Evolutionary conservation across 1,140 invertebrate genomes (phyloP), one percentile per base, ranked within the genome.

Genomic region (Colletes latitarsis): DNA sequence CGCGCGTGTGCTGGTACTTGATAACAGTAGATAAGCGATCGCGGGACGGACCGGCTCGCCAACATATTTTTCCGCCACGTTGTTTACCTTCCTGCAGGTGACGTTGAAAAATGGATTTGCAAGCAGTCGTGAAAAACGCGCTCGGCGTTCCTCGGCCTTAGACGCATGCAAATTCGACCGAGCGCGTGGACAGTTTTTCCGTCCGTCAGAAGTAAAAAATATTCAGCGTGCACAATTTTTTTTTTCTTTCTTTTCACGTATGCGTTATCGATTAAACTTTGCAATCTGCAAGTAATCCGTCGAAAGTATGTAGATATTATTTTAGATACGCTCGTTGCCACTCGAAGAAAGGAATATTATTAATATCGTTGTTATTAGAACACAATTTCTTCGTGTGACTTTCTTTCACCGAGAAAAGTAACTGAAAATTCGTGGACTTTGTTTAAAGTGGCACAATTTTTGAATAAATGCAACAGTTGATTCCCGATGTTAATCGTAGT

Each of bases 11-110:
- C 21, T 19, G 46, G n/a, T 57, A 30, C 57, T 30, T 49, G 84
- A 87, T 85, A 83, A 83, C 73, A 74, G 43, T n/a, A 62, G 77
- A 80, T 78, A 87, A 86, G 72, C 62, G 75, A 67, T 79, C 21
- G 39, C 46, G 67, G 30, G 49, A 66, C 30, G 41, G 70, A 10
- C 41, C 39, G 19, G 19, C 41, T 19, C 57, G 64, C 53, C 70
- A 15, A 12, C 41, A 63, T 52, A 70, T 78, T 60, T 39, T 21
- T 14, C 52, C 19, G 10, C 6, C 8, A 52, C 39, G 63, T 68
- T 76, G 74, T 71, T 70, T 55, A 64, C 69, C 77, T 66, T 57
- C 60, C 12, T 4, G 49, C 19, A 10, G 69, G 14, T 46, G 77
- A 79, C 70, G 60, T 64, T 79, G 77, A 72, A 64, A 73, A 78